Conservation (phyloP, 2,113 vertebrate genomes). For the Abramis brama region DNA sequence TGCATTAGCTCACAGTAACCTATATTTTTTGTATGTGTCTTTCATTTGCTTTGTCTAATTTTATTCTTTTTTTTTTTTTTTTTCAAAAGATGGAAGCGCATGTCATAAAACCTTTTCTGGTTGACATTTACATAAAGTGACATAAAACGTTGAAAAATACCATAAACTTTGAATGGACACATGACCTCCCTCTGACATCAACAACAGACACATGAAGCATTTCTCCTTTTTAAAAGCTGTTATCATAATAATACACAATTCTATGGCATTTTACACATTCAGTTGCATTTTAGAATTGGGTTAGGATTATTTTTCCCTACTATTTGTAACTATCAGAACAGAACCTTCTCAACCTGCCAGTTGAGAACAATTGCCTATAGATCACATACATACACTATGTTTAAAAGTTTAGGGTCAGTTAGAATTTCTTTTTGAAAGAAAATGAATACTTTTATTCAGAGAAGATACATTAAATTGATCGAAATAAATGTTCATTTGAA, state of each 20-base stretch:
- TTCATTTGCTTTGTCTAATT: neutral
- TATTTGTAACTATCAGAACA: neutral
- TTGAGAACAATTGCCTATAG: neutral
- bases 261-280: too few relatives aligned
- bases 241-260: neutral
- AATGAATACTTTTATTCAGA: too few relatives aligned
- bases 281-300: neutral
- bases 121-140: neutral
- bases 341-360: neutral
- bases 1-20: neutral
- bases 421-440: neutral
- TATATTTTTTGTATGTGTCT: neutral
- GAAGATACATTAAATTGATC: too few relatives aligned
- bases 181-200: neutral
- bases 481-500: neutral
- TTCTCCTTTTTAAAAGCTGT: neutral
- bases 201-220: neutral
- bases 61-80: neutral
- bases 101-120: neutral
- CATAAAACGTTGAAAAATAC: neutral
- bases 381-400: neutral
- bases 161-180: neutral
- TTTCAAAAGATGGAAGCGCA: neutral
- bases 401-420: neutral
- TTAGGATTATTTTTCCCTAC: neutral